These are phyloP conservation scores for Andrena hattorfiana DNA, from an alignment of 2,888 invertebrate species.

Conservation along the genomic window DNA sequence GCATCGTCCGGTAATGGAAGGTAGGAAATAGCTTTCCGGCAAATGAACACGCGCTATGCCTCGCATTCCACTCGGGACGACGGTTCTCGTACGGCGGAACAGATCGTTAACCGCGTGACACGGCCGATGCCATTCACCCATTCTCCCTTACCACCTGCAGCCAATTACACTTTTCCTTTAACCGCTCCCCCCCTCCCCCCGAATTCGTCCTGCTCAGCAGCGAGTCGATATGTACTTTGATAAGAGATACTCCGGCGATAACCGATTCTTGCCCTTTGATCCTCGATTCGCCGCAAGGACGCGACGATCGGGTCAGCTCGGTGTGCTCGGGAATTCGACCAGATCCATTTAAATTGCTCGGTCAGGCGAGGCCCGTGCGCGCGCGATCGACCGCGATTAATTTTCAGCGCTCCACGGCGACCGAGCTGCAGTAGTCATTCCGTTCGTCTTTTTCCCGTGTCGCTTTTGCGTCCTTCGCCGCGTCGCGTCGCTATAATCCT, in stretches of 20 bases:
- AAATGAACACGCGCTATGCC: conserved; percentile 76
- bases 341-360: conserved; percentile 12
- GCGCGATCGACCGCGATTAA: conserved; percentile 7
- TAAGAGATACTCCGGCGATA: neutral
- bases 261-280: neutral
- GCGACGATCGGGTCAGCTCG: neutral
- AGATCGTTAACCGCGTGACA: conserved; percentile 75
- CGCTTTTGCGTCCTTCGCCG: neutral
- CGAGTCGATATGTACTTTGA: neutral
- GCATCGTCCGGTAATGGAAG: conserved; percentile 66
- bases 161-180: conserved; percentile 27
- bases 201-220: neutral
- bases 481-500: conserved; percentile 8
- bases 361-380: neutral
- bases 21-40: conserved; percentile 75
- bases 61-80: conserved; percentile 64
- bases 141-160: conserved; percentile 17
- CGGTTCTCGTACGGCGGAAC: conserved; percentile 69
- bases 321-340: neutral
- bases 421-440: neutral
- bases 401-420: neutral
- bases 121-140: conserved; percentile 56
- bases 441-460: neutral
- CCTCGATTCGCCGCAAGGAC: neutral
- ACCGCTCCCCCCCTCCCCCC: neutral